Base-by-base conservation (phyloP, 2,888 invertebrate species). In the Leptarthrus brevirostris region DNA sequence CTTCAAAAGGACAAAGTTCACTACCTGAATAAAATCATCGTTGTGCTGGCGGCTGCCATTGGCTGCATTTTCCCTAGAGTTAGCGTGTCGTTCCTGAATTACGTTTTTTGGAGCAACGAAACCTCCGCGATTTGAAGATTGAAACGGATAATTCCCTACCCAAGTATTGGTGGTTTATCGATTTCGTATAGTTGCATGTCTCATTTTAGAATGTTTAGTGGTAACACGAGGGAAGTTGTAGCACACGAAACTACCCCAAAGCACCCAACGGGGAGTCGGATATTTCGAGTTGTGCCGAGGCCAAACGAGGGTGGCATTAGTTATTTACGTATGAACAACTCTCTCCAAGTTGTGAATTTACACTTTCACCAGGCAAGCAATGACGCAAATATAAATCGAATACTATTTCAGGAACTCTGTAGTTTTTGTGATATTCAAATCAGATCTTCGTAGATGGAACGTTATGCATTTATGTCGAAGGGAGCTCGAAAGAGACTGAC, bases 1-100 rank as follows among this genome's bases (percentile, higher is more conserved):
- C 61, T 61, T 61, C 61, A 61, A 61, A 61, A 61, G 61, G 61
- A 61, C 61, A 61, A 61, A 40, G 36, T 61, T 61, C 40, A 36
- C 20, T 16, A 47, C 47, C 47, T 47, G 12, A 47, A 16, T n/a
- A 47, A 47, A 47, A 14, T 16, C 12, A 20, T 22, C 56, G 24
- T 14, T 56, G 56, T 26, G 56, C 24, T 16, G 30, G 5, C 14
- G 8, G 56, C 14, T 10, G 56, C 8, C 30, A 14, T 56, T 56
- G 26, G 14, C 30, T 56, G 30, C 14, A 56, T 26, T 56, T 56
- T 26, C 16, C 16, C 12, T 14, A 26, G 30, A 10, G 30, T 54
- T 56, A 16, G 30, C 56, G 56, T 56, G 56, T 56, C 30, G 26
- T 30, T 4, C 34, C 14, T 3, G 6, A 56, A 12, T n/a, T 44